These are phyloP conservation scores for Lathamus discolor DNA, from an alignment of 2,113 vertebrate species.

Conservation along the genomic window DNA sequence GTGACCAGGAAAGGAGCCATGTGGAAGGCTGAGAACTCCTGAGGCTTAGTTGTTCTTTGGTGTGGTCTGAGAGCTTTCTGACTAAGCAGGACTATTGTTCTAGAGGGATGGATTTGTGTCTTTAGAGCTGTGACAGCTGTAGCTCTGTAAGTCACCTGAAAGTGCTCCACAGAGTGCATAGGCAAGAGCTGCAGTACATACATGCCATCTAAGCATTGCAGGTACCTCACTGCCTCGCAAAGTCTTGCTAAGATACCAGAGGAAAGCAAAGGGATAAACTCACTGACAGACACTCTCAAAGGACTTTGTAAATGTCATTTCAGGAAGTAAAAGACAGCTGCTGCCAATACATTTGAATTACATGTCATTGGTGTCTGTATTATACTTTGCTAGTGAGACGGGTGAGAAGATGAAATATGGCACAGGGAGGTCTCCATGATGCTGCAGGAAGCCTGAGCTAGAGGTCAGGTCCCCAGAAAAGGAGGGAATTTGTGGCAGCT, in stretches of 20 bases:
- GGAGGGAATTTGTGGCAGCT: rapidly evolving
- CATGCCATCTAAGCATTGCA: background rate
- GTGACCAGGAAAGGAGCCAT: rapidly evolving
- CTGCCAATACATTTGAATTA: background rate
- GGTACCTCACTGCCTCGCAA: background rate
- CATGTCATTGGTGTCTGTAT: background rate
- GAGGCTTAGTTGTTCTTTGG: background rate
- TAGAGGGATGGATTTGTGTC: rapidly evolving
- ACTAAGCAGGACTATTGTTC: rapidly evolving
- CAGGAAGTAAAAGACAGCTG: background rate
- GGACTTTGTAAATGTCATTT: background rate
- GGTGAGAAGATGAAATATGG: rapidly evolving
- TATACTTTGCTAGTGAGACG: background rate
- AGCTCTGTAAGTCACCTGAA: background rate
- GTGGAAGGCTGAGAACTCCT: background rate
- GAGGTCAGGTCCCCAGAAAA: background rate
- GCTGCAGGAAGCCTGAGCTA: background rate
- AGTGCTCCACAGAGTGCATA: background rate
- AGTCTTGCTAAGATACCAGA: background rate
- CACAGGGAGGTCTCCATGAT: rapidly evolving
- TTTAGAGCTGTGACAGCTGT: background rate
- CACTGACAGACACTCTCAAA: background rate
- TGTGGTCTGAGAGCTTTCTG: background rate
- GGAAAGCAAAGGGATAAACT: background rate
- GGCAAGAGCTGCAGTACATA: background rate